Base-by-base conservation (phyloP, 2,113 vertebrate genomes). In the Pandion haliaetus region DNA sequence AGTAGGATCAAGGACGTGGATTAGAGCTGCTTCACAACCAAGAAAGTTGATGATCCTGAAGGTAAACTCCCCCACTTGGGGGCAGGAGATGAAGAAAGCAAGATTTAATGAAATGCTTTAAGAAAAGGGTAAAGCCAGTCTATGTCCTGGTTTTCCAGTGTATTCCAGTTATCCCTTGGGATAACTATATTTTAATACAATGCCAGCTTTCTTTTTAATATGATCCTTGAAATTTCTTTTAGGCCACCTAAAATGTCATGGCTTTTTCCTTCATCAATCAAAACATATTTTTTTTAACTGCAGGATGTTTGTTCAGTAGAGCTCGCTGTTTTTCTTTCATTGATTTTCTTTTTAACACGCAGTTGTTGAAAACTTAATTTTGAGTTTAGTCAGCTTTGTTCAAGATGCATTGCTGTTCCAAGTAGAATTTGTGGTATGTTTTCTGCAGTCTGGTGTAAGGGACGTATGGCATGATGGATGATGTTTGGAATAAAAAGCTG, bases 341-440 rank as follows among this genome's bases (percentile, higher is more conserved):
- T 96, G 95, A 95, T 96, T 96, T 96, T 95, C 93, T 87, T 96
- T 91, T 79, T 95, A 91, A 85, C 78, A 84, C 3, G 5, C 21
- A 42, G 78, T 94, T 94, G 93, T 58, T 96, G 92, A 97, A 97
- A 97, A 96, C 82, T 85, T 96, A 94, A 94, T 96, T 97, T 94
- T 90, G 49, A 90, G 70, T 96, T 97, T 85, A 93, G 90, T 93
- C 96, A 96, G 95, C 92, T 96, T 96, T 94, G 95, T 97, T 90
- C 87, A 87, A 90, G 87, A 79, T 76, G 61, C 93, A 89, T 87
- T 89, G 70, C 91, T 89, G 58, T 82, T 96, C 34, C 78, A 91
- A 90, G 81, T 45, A 94, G 92, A 95, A 93, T 91, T 82, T 69
- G 66, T 69, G 93, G 93, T 87, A 91, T 93, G 84, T 85, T 95